Evolutionary conservation across 2,113 vertebrate species (phyloP).

Genomic region (Vireo altiloquus): DNA sequence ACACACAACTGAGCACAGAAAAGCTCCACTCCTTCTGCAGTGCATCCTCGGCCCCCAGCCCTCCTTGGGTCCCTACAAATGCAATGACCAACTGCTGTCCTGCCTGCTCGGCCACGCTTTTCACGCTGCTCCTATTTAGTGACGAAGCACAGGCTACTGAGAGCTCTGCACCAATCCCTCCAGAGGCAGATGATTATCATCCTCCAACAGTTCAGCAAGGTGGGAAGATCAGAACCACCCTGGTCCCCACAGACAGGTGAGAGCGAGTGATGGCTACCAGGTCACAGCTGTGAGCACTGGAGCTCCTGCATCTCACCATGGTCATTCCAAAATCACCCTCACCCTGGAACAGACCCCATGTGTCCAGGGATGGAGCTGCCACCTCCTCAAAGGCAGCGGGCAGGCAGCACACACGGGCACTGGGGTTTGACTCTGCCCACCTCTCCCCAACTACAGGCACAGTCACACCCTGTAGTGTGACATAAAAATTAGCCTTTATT

Average conservation of each 20-base stretch:
- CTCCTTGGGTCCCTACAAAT: not conserved
- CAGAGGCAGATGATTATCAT: rapidly evolving
- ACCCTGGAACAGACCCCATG: rapidly evolving
- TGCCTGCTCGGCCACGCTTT: not conserved
- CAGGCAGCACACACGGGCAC: rapidly evolving
- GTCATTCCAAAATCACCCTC: not conserved
- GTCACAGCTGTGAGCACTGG: rapidly evolving
- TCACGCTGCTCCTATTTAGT: not conserved
- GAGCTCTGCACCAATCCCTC: not conserved
- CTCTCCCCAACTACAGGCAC: not conserved
- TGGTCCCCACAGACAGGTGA: not conserved
- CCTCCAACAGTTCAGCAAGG: rapidly evolving
- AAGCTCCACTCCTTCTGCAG: not conserved
- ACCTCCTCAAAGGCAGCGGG: rapidly evolving
- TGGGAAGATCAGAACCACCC: not conserved
- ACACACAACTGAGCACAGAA: not conserved
- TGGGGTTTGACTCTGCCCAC: not conserved
- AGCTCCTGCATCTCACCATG: not conserved
- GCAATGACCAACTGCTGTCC: not conserved
- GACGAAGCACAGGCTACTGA: not conserved
- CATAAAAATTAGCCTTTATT: rapidly evolving
- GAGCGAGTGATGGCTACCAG: rapidly evolving
- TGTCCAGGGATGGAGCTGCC: not conserved
- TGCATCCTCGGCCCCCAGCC: not conserved
- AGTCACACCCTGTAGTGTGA: not conserved